Evolutionary conservation across 64 coral and sea anemone species (phyloP).

Genomic region (Montipora efflorescens): DNA sequence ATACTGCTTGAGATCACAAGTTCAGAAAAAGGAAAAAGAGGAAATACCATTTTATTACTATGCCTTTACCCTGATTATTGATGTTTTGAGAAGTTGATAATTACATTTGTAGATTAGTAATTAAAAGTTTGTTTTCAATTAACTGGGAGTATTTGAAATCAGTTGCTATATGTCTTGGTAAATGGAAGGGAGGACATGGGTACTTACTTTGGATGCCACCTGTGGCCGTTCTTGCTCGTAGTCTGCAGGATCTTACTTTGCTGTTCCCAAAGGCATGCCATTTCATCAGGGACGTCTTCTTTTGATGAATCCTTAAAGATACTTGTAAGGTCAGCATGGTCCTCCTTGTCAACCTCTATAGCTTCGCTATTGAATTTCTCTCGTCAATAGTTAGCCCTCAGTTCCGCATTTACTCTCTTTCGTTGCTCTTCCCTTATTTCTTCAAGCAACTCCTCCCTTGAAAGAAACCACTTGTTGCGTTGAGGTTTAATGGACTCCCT

Average conservation of each 20-base stretch:
- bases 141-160: too few species aligned
- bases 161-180: too few species aligned
- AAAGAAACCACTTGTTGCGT: slow-evolving; percentile 46
- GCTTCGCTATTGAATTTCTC: slow-evolving; percentile 32
- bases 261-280: slow-evolving; percentile 55
- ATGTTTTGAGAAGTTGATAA: too few species aligned
- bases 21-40: too few species aligned
- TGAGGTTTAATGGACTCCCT: too few species aligned
- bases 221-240: slow-evolving; percentile 9
- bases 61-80: too few species aligned
- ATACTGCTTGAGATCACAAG: too few species aligned
- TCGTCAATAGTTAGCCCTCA: slow-evolving; percentile 7
- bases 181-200: too few species aligned
- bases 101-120: too few species aligned
- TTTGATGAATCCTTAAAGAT: slow-evolving; percentile 13
- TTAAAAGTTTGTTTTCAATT: too few species aligned
- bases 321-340: neutral
- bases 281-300: slow-evolving; percentile 35
- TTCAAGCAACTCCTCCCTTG: slow-evolving; percentile 21
- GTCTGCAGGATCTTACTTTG: neutral
- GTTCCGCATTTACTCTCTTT: slow-evolving; percentile 16
- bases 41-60: too few species aligned
- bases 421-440: neutral
- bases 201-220: neutral
- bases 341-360: slow-evolving; percentile 7